These are phyloP conservation scores for Carcharodon carcharias DNA, from an alignment of 2,797 vertebrate species.

Conservation along the genomic window DNA sequence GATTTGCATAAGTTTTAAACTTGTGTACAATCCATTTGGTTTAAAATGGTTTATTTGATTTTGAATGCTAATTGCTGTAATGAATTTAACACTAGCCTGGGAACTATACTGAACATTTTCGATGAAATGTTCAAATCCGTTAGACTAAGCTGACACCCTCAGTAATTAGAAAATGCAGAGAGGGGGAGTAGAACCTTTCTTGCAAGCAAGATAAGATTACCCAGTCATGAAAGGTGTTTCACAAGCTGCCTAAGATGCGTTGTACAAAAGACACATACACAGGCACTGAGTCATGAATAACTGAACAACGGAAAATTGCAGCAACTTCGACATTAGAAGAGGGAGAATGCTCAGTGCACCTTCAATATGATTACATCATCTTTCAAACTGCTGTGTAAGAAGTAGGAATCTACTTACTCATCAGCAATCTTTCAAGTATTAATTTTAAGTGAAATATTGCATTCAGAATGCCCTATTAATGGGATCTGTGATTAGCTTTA, in stretches of 20 bases:
- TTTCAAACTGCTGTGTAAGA: background rate
- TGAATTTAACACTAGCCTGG: background rate
- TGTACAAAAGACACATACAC: background rate
- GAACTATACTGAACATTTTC: background rate
- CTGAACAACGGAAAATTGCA: background rate
- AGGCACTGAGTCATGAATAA: background rate
- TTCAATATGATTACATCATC: background rate
- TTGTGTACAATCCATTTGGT: background rate
- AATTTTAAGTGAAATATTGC: background rate
- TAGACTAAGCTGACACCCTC: background rate
- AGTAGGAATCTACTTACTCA: background rate
- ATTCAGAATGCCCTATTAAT: background rate
- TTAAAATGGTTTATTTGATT: background rate
- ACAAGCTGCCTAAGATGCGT: background rate
- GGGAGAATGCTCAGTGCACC: background rate
- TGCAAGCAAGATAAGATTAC: too few relatives aligned
- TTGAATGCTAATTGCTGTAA: background rate
- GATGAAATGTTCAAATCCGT: background rate
- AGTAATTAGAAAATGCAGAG: background rate
- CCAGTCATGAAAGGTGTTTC: background rate
- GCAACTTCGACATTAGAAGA: background rate
- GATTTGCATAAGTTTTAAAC: background rate
- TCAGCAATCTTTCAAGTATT: background rate
- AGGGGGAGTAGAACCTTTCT: background rate
- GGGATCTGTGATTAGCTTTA: background rate